Base-by-base conservation (phyloP, 2,888 invertebrate genomes). In the Drymonia ruficornis region DNA sequence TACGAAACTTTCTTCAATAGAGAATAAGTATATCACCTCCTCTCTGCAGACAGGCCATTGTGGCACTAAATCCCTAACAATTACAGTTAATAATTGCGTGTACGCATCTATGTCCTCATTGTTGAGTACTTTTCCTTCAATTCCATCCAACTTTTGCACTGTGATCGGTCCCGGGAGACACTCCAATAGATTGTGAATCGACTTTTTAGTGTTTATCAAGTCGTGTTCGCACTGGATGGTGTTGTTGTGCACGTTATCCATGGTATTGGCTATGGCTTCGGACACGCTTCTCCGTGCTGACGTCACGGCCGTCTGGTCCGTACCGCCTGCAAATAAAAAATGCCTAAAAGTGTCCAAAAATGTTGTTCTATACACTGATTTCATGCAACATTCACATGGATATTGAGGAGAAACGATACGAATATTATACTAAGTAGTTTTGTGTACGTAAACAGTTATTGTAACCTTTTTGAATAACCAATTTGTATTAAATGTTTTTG, bases 91-190 rank as follows among this genome's bases (percentile, higher is more conserved):
- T 6, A 96, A 72, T 29, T 86, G 82, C 0, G 93, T 82, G 69
- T 94, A 95, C 0, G 84, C 65, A 15, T 89, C 85, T 4, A 90
- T 69, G 5, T 93, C 81, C 38, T 93, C 87, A 28, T 34, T 49
- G 2, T 68, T 55, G 0, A 89, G 49, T 0, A 76, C 2, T 13
- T 55, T 59, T 0, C 68, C 64, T 18, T 96, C 96, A 1, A 93
- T 61, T 38, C 88, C 86, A 12, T 85, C 75, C n/a, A 96, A 81
- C 76, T 94, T 95, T 76, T 96, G 95, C 16, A 95, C 93, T 0
- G 96, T 96, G 31, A 95, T 72, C 0, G 94, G 93, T 9, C 95
- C 95, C 0, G 95, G 94, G 0, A 95, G 81, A 34, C 69, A 68
- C 0, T 56, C n/a, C 7, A 65, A 38, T 0, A 86, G 53, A 0